phyloP scores from a whole-genome alignment of 2,797 vertebrate species.

The Zenarchopterus dispar region DNA sequence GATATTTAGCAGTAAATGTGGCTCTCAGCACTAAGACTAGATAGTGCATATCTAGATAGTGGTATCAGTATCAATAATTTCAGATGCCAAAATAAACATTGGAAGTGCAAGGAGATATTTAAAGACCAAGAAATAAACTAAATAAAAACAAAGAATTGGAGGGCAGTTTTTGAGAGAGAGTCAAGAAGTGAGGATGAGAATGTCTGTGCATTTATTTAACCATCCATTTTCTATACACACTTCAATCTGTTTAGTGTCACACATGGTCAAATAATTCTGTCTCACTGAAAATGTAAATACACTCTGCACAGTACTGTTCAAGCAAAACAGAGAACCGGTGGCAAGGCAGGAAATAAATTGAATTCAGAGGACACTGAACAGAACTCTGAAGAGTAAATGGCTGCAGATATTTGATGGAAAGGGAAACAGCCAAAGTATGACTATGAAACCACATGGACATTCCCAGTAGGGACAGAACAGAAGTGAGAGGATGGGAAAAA shows the following conservation, averaged over 20 bases:
- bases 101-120: constrained; percentile 7
- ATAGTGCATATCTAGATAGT: no score
- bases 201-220: no score
- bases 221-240: no score
- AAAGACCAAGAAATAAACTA: constrained; percentile 17
- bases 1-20: constrained; percentile 51
- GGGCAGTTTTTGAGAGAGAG: constrained; percentile 3
- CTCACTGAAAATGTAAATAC: constrained; percentile 11
- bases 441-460: constrained; percentile 5
- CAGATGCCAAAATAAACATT: constrained; percentile 44
- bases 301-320: neutral
- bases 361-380: constrained; percentile 11
- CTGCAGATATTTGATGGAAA: neutral
- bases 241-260: no score
- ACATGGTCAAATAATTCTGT: constrained; percentile 31
- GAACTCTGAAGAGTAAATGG: neutral
- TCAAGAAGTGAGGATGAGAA: neutral
- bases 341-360: neutral
- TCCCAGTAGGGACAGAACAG: neutral
- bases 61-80: constrained; percentile 49
- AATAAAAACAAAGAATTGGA: constrained; percentile 20
- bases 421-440: constrained; percentile 6
- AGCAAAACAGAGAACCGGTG: constrained; percentile 5
- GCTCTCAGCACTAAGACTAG: constrained; percentile 42
- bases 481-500: constrained; percentile 8